Base-by-base conservation (phyloP, 2,113 vertebrate genomes). In the Triplophysa rosa region DNA sequence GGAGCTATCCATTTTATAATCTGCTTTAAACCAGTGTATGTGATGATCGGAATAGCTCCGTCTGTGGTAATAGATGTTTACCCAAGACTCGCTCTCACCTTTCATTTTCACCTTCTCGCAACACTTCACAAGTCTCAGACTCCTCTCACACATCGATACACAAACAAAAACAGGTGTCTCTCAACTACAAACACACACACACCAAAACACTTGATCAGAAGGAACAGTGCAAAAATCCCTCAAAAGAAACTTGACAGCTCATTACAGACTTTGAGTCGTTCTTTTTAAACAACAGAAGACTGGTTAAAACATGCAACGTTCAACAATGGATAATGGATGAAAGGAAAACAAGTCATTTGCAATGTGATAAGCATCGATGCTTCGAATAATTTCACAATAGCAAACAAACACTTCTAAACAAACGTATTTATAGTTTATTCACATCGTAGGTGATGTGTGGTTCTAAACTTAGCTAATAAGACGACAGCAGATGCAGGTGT, bases 61-160 rank as follows among this genome's bases (percentile, higher is more conserved):
- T 12, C 54, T 72, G 33, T 72, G 52, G 7, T 59, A 19, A 72
- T 59, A 59, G 69, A 72, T 58, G 52, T n/a, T 14, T 23, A 72
- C 54, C 56, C 69, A 72, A 72, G n/a, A 71, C 12, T 37, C 0
- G 29, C 52, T 59, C n/a, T 59, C 69, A 72, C 69, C 69, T 72
- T 72, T 72, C 54, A 72, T 72, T 72, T 59, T 72, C 70, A 72
- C 54, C 54, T 72, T 59, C 54, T 42, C 54, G 8, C 33, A 2
- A 42, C 69, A 72, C 29, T 17, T 72, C 54, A 21, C 54, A 72
- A 59, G 37, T 72, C 52, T 42, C 54, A 42, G 29, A 8, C 33
- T 59, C 33, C 52, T 58, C 23, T 58, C 52, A 58, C 69, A 71
- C 17, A 19, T 10, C 1, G 11, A 21, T 58, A 40, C 70, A 72